Base-by-base conservation (phyloP, 2,113 vertebrate species). In the Myxocyprinus asiaticus region DNA sequence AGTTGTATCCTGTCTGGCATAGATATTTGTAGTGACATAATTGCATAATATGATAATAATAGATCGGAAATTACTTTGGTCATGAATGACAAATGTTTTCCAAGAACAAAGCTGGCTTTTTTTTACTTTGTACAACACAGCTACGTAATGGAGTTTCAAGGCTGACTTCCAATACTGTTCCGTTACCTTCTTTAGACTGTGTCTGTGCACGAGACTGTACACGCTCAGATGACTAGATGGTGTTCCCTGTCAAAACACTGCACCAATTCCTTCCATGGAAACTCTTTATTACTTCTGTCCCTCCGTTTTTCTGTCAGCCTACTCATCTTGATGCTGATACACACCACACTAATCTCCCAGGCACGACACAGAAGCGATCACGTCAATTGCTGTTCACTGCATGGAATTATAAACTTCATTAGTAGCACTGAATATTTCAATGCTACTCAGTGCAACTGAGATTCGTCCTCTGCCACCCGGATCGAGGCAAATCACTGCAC, bases 241-340 rank as follows among this genome's bases (percentile, higher is more conserved):
- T 70, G 58, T 69, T 67, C 73, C 47, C 42, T 74, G 72, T 78
- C 61, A 79, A 77, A 78, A 88, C 81, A 85, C 83, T 70, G 67
- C 83, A 75, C 74, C 85, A 82, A 64, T 56, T 86, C 81, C 67
- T 86, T 88, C 89, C 90, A 92, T 92, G 92, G 91, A 93, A 92
- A 91, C 76, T 89, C 81, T 92, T 90, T 33, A 87, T 79, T 33
- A 66, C 88, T 85, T 85, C 84, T 85, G 78, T 84, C 80, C 58
- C 9, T 9, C 73, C 67, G 63, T 83, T 81, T 82, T 76, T 68
- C 74, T 79, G 67, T 87, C 78, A 82, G 81, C 81, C 84, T 84
- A 81, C 81, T 83, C 78, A 78, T n/a, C 81, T 85, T 65, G 79
- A 79, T 81, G 83, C 72, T 85, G 82, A 74, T 80, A 81, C 82